phyloP scores from a whole-genome alignment of 1,140 invertebrate species.

The Aethina tumida region DNA sequence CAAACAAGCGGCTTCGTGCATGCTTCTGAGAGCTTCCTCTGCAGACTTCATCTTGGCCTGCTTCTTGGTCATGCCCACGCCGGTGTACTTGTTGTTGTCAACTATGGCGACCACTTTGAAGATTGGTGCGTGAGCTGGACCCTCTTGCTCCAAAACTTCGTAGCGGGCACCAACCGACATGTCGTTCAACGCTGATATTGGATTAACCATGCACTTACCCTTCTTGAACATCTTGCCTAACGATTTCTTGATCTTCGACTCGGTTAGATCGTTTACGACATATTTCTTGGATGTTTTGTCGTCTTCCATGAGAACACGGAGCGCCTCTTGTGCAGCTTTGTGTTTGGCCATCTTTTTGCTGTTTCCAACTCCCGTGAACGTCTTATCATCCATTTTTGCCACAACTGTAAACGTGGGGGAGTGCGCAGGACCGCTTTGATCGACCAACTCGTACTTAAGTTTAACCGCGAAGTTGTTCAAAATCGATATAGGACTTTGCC shows the following conservation, averaged over 20 bases:
- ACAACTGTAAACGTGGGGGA: conserved; percentile 75
- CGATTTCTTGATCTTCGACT: too few relatives aligned
- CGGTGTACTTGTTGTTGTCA: conserved; percentile 63
- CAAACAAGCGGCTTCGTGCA: too few relatives aligned
- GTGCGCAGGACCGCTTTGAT: conserved; percentile 73
- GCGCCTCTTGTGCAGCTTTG: conserved; percentile 62
- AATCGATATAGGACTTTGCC: conserved; percentile 72
- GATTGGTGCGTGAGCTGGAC: conserved; percentile 75
- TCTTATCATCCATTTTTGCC: conserved; percentile 71
- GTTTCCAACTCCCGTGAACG: conserved; percentile 58
- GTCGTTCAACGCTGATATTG: conserved; percentile 82
- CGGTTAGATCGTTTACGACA: too few relatives aligned
- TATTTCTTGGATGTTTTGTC: too few relatives aligned
- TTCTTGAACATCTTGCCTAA: too few relatives aligned
- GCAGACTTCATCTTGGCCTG: conserved; percentile 69
- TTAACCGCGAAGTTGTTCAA: conserved; percentile 80
- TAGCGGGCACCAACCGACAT: conserved; percentile 70
- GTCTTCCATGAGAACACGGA: too few relatives aligned
- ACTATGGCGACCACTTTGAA: conserved; percentile 76
- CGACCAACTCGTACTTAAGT: conserved; percentile 65
- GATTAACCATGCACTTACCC: too few relatives aligned
- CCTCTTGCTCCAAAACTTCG: conserved; percentile 62
- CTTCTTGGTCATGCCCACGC: conserved; percentile 67
- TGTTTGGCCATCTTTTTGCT: conserved; percentile 76
- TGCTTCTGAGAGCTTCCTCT: conserved; percentile 65